Conservation (phyloP, 2,888 invertebrate genomes). For the Pseudoips prasinana region DNA sequence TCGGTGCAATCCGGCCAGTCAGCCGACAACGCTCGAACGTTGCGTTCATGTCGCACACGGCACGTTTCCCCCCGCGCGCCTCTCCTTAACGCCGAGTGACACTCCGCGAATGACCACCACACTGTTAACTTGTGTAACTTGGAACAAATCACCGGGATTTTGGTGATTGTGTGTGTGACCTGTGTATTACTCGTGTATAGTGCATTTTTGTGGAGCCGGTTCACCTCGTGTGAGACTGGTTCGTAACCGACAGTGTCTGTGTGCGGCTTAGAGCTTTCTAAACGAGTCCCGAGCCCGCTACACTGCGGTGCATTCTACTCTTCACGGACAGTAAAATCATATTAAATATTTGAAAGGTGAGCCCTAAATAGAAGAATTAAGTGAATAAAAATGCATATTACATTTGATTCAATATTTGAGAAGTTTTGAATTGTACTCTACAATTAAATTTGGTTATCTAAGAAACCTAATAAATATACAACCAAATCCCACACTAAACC, state of each 20-base stretch:
- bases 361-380: conserved; percentile 11
- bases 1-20: conserved; percentile 45
- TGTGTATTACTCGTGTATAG: conserved; percentile 31
- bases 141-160: conserved; percentile 26
- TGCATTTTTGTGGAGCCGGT: conserved; percentile 52
- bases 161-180: conserved; percentile 15
- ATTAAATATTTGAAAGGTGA: conserved; percentile 49
- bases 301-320: conserved; percentile 18
- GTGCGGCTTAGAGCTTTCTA: conserved; percentile 31
- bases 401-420: no score
- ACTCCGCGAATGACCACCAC: conserved; percentile 19
- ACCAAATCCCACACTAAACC: no score
- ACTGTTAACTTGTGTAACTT: conserved; percentile 40
- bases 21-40: conserved; percentile 38
- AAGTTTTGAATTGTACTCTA: no score
- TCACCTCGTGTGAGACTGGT: conserved; percentile 58
- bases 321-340: conserved; percentile 28
- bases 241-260: conserved; percentile 38
- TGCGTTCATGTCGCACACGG: conserved; percentile 8
- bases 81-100: conserved; percentile 42
- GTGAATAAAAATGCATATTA: no score
- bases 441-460: no score
- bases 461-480: no score
- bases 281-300: conserved; percentile 29
- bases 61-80: conserved; percentile 37